Evolutionary conservation across 2,797 vertebrate species (phyloP).

Genomic region (Coluber constrictor): DNA sequence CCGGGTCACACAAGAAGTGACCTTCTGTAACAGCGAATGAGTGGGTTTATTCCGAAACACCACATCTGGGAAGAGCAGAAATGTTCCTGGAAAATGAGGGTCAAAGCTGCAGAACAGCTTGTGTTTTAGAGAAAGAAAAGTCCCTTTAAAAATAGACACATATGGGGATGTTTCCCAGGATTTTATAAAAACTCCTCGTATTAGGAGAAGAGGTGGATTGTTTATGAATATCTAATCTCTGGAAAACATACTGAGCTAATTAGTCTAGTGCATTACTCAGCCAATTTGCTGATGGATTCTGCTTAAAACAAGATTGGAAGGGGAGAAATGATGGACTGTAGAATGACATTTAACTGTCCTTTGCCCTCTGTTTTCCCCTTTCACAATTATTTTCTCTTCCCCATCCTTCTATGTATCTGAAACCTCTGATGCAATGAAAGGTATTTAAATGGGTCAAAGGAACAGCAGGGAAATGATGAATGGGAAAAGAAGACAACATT

Average conservation of each 20-base stretch:
- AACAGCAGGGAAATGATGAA: neutral
- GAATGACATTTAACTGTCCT: neutral
- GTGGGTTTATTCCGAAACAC: constrained; percentile 46
- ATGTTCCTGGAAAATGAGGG: constrained; percentile 56
- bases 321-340: neutral
- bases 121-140: neutral
- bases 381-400: neutral
- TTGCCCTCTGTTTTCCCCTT: neutral
- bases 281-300: neutral
- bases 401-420: neutral
- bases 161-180: neutral
- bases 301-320: neutral
- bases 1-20: constrained; percentile 58
- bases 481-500: no score
- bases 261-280: neutral
- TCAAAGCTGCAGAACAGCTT: neutral
- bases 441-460: neutral
- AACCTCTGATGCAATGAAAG: neutral
- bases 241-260: neutral
- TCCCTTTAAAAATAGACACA: neutral
- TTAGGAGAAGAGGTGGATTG: neutral
- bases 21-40: constrained; percentile 62
- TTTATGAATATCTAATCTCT: neutral
- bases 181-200: neutral
- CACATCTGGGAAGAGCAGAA: constrained; percentile 51